Evolutionary conservation across 2,797 vertebrate species (phyloP), one percentile per base, ranked within the genome.

Genomic region (Acrossocheilus fasciatus): DNA sequence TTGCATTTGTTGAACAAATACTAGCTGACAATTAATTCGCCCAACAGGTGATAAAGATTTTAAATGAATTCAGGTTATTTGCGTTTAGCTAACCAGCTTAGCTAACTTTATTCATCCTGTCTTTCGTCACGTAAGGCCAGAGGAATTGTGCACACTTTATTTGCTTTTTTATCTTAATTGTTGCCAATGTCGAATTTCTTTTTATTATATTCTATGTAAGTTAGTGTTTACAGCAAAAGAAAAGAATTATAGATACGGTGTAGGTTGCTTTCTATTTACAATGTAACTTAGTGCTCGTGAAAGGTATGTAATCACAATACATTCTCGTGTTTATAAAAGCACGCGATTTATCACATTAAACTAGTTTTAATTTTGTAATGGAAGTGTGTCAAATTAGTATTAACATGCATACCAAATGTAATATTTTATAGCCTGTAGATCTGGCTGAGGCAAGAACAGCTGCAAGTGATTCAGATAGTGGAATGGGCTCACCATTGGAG

Each of bases 401-500:
- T 15, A n/a, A 15, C 3, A 36, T 41, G 20, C 1, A 9, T 30
- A 34, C 7, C 14, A 50, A 7, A 6, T 85, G 26, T 57, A n/a
- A 1, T 66, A 1, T 70, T 69, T 62, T 43, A 36, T 47, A 91
- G 95, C 89, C 52, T 3, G 92, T 93, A 11, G 91, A 26, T 76
- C 87, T 91, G 45, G 83, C 83, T 30, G 90, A 70, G 75, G 62
- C 54, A 47, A 91, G 77, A 59, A 87, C 92, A 1, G 85, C 85
- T 6, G 76, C 90, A 87, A 94, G 94, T 18, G 95, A 96, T 82
- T 94, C 94, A 11, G 96, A 96, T 92, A 96, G 96, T 34, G 96
- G 96, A 54, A 92, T 96, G 93, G 92, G 95, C 17, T 96, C 96
- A 76, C 96, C 96, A 4, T 89, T 90, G 14, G 93, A 94, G 54